Base-by-base conservation (phyloP, 2,113 vertebrate genomes). In the Pseudorectes ferrugineus region DNA sequence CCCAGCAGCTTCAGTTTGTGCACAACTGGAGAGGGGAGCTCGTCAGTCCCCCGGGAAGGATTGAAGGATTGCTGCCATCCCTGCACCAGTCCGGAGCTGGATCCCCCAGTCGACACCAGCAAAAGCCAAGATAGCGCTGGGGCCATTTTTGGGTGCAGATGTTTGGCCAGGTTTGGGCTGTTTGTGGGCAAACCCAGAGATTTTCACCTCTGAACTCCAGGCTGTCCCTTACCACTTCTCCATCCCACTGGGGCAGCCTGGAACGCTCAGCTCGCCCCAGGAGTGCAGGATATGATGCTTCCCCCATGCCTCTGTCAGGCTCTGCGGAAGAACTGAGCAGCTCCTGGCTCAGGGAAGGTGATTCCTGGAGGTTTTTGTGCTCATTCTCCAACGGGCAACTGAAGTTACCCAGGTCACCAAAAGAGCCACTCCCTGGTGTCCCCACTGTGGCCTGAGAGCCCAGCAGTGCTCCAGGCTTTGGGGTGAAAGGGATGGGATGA, bases 301-400 rank as follows among this genome's bases (percentile, higher is more conserved):
- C 5, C 14, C 52, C 12, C 9, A 2, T 1, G 1, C 6, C 22
- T 46, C 23, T 11, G 0, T 8, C 7, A 9, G 45, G 40, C 7
- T 61, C 29, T 74, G 46, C 31, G 48, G 45, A 2, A 21, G 31
- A 81, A 21, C 20, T 35, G 66, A 88, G 61, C 29, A 46, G 40
- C 36, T 65, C n/a, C 33, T 22, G 22, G 24, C 67, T 63, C 1
- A 2, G 31, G 46, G 24, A 35, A 81, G 36, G 49, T 6, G 18
- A 57, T 67, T 86, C 19, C 57, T 24, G 42, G 29, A 62, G n/a
- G 23, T 0, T 85, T 78, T 51, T 5, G 14, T 67, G 38, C 40
- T 68, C 10, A 0, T 70, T 78, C 9, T 42, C 38, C 1, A 2
- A 5, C 0, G 10, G 4, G 20, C 10, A 54, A 5, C 42, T 6